Percentiles rank a stretch among this genome's conserved stretches.
phyloP scores from a whole-genome alignment of 2,888 invertebrate species.

The Tolmerus cingulatus region DNA sequence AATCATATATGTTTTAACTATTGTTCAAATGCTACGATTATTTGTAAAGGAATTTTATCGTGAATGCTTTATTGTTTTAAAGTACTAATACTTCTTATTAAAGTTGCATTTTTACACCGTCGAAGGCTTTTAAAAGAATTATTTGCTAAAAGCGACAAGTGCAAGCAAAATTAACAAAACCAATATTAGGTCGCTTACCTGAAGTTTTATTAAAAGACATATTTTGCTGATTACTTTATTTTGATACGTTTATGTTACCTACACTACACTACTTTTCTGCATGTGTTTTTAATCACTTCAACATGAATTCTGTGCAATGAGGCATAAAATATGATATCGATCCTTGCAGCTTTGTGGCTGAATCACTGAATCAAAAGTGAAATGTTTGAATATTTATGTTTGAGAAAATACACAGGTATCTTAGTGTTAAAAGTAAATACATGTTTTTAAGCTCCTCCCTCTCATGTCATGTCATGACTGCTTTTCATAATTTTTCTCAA shows the following conservation, averaged over 20 bases:
- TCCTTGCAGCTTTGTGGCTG: background rate
- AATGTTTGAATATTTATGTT: background rate
- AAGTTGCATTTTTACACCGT: too few relatives aligned
- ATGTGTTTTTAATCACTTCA: background rate
- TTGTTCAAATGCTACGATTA: too few relatives aligned
- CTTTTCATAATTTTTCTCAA: background rate
- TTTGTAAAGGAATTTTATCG: too few relatives aligned
- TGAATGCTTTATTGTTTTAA: too few relatives aligned
- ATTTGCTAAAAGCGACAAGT: too few relatives aligned
- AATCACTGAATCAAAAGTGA: background rate
- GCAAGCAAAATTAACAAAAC: background rate
- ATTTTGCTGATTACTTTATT: background rate
- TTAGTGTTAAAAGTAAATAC: background rate
- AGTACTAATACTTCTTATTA: too few relatives aligned
- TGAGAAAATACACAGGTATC: background rate
- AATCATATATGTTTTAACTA: too few relatives aligned
- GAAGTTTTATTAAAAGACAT: too few relatives aligned
- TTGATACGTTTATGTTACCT: too few relatives aligned
- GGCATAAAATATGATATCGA: background rate
- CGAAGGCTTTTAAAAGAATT: too few relatives aligned
- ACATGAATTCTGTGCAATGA: background rate
- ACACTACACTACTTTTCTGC: too few relatives aligned
- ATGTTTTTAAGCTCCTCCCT: background rate
- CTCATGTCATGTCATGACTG: background rate
- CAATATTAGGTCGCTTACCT: too few relatives aligned